Conservation (phyloP, 53 echinoderm and acorn worm species). For the Stichopus horrens region DNA sequence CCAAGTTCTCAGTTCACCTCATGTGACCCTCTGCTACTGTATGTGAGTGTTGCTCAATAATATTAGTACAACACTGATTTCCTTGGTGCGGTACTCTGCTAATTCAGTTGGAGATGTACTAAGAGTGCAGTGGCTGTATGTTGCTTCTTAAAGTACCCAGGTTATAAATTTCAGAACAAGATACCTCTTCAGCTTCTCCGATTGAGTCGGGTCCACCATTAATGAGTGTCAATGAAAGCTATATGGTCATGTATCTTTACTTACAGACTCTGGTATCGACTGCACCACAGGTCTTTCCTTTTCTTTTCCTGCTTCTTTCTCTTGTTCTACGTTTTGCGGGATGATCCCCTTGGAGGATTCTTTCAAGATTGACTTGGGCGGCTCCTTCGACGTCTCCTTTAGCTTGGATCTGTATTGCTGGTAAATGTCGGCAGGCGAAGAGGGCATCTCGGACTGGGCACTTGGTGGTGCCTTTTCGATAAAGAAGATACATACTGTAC, state of each 20-base stretch:
- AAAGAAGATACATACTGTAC: background rate
- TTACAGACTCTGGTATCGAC: conserved; percentile 51
- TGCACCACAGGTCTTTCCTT: background rate
- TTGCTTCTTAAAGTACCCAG: too few species aligned
- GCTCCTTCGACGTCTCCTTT: background rate
- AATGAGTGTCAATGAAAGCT: too few species aligned
- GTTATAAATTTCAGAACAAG: too few species aligned
- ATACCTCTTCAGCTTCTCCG: too few species aligned
- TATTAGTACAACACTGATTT: too few species aligned
- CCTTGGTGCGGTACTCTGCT: too few species aligned
- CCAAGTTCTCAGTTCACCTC: too few species aligned
- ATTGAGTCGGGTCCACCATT: too few species aligned
- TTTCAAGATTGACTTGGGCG: conserved; percentile 24
- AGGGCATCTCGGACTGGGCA: background rate
- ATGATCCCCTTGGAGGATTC: background rate
- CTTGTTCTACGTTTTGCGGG: background rate
- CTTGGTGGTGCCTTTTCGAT: background rate
- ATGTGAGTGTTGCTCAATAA: too few species aligned
- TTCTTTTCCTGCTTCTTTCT: background rate
- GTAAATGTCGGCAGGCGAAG: conserved; percentile 64
- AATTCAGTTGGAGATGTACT: too few species aligned
- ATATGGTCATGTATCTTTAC: background rate
- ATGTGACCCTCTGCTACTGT: too few species aligned
- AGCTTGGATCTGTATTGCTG: conserved; percentile 41
- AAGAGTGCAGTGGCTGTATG: too few species aligned